A percentile compares a stretch with the other conserved stretches of the same genome.
These are phyloP conservation scores for Metacarcinus magister DNA, from an alignment of 2,888 invertebrate genomes.

Conservation along the genomic window DNA sequence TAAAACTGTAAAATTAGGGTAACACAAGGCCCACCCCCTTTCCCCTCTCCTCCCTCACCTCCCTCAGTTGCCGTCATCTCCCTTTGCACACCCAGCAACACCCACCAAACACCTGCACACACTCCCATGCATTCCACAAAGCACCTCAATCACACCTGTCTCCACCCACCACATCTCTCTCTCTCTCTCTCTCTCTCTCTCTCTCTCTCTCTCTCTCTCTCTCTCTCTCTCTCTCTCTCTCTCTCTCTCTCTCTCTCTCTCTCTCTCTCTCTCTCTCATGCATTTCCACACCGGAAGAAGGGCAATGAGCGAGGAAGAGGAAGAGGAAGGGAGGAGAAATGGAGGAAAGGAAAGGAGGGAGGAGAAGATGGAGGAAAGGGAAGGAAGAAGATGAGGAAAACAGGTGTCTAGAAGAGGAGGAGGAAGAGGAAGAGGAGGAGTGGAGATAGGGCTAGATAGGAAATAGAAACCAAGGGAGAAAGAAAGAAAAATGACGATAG, in stretches of 20 bases:
- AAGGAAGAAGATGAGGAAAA: background rate
- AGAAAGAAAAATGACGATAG: background rate
- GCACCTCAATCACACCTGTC: background rate
- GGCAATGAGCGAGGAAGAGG: slow-evolving; percentile 14
- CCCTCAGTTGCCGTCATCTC: background rate
- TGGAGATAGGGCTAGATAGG: background rate
- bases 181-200: too few species aligned
- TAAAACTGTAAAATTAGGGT: too few species aligned
- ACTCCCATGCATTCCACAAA: background rate
- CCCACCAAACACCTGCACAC: background rate
- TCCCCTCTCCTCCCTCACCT: background rate
- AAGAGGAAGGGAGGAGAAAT: background rate
- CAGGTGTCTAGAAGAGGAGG: background rate
- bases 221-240: background rate
- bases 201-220: background rate
- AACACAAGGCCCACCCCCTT: too few species aligned
- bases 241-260: background rate
- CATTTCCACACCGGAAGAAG: background rate
- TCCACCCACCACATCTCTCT: background rate
- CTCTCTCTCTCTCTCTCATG: background rate
- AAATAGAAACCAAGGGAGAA: background rate
- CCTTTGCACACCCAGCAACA: background rate
- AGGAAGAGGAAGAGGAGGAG: background rate
- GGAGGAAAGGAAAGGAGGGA: background rate
- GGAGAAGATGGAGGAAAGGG: background rate